Evolutionary conservation across 2,113 vertebrate genomes (phyloP).

Genomic region (Pyxicephalus adspersus): DNA sequence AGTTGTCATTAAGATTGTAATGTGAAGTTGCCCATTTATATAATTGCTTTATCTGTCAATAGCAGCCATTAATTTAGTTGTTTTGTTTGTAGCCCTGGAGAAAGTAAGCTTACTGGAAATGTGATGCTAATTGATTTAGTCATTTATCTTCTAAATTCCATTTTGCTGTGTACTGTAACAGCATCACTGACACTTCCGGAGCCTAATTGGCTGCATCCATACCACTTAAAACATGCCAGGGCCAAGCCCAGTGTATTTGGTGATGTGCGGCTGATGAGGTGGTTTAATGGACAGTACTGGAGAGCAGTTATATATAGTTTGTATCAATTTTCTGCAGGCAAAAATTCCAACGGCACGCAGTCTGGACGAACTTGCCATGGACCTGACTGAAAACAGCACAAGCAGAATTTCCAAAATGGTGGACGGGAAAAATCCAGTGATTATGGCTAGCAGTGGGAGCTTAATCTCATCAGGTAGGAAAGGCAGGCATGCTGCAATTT

Average conservation of each 20-base stretch:
- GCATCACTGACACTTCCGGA: not conserved
- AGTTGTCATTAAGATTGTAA: not conserved
- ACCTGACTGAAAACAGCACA: conserved; percentile 84
- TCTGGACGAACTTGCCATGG: conserved; percentile 91
- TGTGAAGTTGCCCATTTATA: not conserved
- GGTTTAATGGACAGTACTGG: too few relatives aligned
- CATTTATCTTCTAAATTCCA: conserved; percentile 18
- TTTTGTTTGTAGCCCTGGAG: too few relatives aligned
- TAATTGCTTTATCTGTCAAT: not conserved
- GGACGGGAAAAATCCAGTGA: conserved; percentile 86
- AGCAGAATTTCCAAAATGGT: conserved; percentile 80
- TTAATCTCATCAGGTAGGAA: conserved; percentile 89
- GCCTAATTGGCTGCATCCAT: not conserved
- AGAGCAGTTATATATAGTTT: not conserved
- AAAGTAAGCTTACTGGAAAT: too few relatives aligned
- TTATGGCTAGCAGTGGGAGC: conserved; percentile 95
- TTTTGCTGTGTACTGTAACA: not conserved
- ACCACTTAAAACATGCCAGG: not conserved
- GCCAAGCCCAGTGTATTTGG: too few relatives aligned
- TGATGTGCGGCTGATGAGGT: too few relatives aligned
- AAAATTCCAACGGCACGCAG: conserved; percentile 90
- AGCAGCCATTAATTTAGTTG: too few relatives aligned
- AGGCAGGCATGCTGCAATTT: not conserved
- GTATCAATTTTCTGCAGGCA: conserved; percentile 71
- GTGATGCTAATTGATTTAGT: not conserved